Conservation (phyloP, 2,113 vertebrate genomes). For the Benthochromis sp. region DNA sequence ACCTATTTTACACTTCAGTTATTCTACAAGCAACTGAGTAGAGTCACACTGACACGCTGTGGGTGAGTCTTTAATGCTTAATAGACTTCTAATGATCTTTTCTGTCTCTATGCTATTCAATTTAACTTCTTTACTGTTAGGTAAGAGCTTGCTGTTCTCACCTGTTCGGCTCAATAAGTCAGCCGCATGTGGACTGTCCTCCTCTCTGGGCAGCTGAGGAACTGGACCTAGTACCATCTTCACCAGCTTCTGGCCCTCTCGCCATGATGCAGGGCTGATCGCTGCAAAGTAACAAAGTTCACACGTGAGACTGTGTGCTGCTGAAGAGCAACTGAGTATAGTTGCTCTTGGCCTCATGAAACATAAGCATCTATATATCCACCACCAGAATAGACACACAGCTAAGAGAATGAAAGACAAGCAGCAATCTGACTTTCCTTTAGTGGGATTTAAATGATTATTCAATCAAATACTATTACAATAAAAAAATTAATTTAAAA, state of each 20-base stretch:
- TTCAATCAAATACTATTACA: background rate
- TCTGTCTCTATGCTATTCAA: background rate
- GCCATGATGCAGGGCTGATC: constrained; percentile 86
- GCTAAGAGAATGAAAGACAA: background rate
- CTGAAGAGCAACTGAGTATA: background rate
- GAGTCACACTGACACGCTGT: background rate
- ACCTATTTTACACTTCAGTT: background rate
- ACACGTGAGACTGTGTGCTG: background rate
- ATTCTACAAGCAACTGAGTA: background rate
- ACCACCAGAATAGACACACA: background rate
- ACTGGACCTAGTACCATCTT: constrained; percentile 86
- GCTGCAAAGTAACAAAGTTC: constrained; percentile 19
- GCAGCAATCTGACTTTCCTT: background rate
- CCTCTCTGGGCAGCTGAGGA: constrained; percentile 67
- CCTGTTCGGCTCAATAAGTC: constrained; percentile 70
- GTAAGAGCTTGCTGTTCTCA: constrained; percentile 49
- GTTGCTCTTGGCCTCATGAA: background rate
- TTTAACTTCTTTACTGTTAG: background rate
- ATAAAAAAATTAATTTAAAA: background rate
- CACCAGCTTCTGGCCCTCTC: constrained; percentile 88
- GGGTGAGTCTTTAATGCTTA: background rate
- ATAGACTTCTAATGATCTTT: background rate
- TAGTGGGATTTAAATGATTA: background rate
- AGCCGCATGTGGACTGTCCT: constrained; percentile 59
- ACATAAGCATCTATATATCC: background rate